phyloP scores from a whole-genome alignment of 2,797 vertebrate species.

The Centroberyx gerrardi region DNA sequence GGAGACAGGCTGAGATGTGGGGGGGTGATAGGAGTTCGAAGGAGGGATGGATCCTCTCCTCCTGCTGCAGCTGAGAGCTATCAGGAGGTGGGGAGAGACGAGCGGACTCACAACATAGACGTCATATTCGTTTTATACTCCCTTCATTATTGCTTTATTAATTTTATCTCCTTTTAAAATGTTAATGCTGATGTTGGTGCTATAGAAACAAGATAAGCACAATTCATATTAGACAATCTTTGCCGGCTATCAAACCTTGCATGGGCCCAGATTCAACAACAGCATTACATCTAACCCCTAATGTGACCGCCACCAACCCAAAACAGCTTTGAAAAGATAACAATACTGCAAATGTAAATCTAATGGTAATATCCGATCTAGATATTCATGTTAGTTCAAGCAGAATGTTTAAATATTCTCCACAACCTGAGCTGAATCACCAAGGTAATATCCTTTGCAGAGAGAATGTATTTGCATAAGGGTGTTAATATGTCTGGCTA shows the following conservation, averaged over 20 bases:
- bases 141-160: slow-evolving; percentile 30
- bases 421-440: slow-evolving; percentile 25
- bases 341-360: not conserved
- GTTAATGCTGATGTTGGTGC: slow-evolving; percentile 4
- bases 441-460: slow-evolving; percentile 49
- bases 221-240: not conserved
- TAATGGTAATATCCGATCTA: not conserved
- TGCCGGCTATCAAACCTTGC: not conserved
- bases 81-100: slow-evolving; percentile 29
- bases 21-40: slow-evolving; percentile 62
- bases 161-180: slow-evolving; percentile 47
- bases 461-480: slow-evolving; percentile 31
- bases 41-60: slow-evolving; percentile 54
- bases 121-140: slow-evolving; percentile 16
- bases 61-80: slow-evolving; percentile 36
- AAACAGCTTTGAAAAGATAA: not conserved
- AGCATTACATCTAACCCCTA: not conserved
- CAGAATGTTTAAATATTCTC: slow-evolving; percentile 36
- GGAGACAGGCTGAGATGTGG: slow-evolving; percentile 65
- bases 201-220: slow-evolving; percentile 33
- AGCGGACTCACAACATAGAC: slow-evolving; percentile 20
- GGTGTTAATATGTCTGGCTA: slow-evolving; percentile 53
- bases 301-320: not conserved
- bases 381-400: slow-evolving; percentile 18
- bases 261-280: slow-evolving; percentile 11